Evolutionary conservation across 2,888 invertebrate genomes (phyloP), one percentile per base, ranked within the genome.

Genomic region (Ophion slaviceki): DNA sequence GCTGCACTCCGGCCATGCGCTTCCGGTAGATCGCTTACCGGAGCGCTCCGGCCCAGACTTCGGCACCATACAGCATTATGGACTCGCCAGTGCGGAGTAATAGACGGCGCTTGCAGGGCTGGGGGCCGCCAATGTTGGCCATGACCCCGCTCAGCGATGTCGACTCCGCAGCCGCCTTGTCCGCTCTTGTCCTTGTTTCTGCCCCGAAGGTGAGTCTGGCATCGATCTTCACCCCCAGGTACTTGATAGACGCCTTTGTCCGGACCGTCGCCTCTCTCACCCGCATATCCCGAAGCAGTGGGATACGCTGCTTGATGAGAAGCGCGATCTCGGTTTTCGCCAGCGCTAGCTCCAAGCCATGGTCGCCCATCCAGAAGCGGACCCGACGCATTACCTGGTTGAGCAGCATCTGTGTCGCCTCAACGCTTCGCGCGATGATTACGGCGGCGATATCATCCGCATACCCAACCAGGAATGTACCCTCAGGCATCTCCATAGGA

Each of bases 121-220:
- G 70, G 14, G 81, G 84, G 10, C 87, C 84, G 28, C 80, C 80
- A 67, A 82, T 81, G 53, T 87, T 84, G 40, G 86, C 70, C 86
- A 88, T 87, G 32, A 87, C 59, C 71, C 87, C 76, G 76, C 84
- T 70, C 36, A 87, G 81, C 45, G 45, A 72, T 45, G 72, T 68
- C 57, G 72, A 78, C 59, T 76, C 75, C 71, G 70, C 71, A 28
- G 76, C 75, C 36, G 87, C 85, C 83, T 85, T 71, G 80, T 80
- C 64, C 32, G 80, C 80, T 80, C 77, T 57, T 59, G 20, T 11
- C 47, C 66, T 36, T 40, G 59, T 67, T 59, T 67, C 77, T 59
- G 68, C 67, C 24, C 57, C 40, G 77, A 67, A 67, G 77, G 77
- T 57, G 40, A 67, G 77, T 28, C 14, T 66, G 2, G 32, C 57